Evolutionary conservation across 1,140 invertebrate genomes (phyloP), one percentile per base, ranked within the genome.

Genomic region (Danaus melanippus): DNA sequence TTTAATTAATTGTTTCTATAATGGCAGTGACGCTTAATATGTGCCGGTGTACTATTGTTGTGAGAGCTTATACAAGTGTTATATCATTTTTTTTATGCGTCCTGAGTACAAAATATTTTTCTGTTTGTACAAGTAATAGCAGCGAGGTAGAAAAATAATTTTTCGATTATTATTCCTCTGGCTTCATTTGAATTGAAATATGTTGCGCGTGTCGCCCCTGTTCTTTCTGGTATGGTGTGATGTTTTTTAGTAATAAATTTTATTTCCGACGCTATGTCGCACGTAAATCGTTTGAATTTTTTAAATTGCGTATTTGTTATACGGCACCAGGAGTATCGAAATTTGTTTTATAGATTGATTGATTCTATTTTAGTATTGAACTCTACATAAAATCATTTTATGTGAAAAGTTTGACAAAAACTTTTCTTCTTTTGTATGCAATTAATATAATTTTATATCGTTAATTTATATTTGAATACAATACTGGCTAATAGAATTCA

Each of bases 171-270:
- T 62, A 62, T 69, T 67, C 67, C 64, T 66, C 58, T 60, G 66
- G 67, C 60, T 73, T 61, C 69, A 60, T 63, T 67, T 67, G 59
- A 69, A 74, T 73, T 80, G 74, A 75, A 76, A 77, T 74, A 78
- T 72, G 68, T 60, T 63, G 62, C 53, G 60, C 42, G 58, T 53
- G 53, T 56, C 64, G 49, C 45, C 49, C 42, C 57, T 51, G 47
- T 59, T 62, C 21, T 65, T 55, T 53, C 53, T 60, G 61, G 52
- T 53, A 55, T 51, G 58, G 56, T 54, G 60, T 47, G 43, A 32
- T 54, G 56, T 58, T 60, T 67, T 60, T 53, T 61, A 48, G 58
- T 53, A 45, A 64, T 67, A 67, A 67, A 64, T 67, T 60, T 64
- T 55, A 50, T 59, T 62, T 62, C 54, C 57, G 59, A 52, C 46